Conservation (phyloP, 2,113 vertebrate species). For the Apteryx owenii region DNA sequence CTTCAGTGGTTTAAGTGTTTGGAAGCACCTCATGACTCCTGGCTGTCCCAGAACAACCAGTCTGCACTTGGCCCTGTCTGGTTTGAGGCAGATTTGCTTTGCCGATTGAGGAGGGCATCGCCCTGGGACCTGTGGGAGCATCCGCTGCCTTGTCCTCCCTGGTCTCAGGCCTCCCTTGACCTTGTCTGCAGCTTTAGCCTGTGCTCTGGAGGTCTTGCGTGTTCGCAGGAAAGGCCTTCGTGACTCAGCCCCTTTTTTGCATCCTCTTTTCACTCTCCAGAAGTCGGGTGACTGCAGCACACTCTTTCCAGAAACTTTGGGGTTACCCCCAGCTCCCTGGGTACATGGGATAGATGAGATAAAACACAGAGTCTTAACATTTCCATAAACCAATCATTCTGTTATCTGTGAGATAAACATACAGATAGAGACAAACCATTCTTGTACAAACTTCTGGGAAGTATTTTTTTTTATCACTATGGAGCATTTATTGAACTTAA, state of each 20-base stretch:
- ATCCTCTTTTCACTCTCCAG: neutral
- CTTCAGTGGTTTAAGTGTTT: neutral
- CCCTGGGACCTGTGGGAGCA: neutral
- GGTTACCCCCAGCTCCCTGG: neutral
- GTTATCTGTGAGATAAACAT: neutral
- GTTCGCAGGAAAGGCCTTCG: neutral
- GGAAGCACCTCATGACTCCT: neutral
- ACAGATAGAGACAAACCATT: neutral
- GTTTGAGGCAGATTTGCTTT: neutral
- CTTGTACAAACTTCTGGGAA: neutral
- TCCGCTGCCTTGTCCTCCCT: neutral
- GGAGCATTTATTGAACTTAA: neutral
- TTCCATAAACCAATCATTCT: neutral
- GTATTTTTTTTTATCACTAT: neutral
- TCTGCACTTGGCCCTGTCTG: neutral
- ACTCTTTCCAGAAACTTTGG: neutral
- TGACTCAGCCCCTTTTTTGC: neutral
- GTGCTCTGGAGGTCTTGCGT: neutral
- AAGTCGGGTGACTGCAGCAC: rapidly evolving
- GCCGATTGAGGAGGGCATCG: neutral
- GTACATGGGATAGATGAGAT: neutral
- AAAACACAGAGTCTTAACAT: neutral
- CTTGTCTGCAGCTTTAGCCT: neutral
- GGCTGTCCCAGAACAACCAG: neutral
- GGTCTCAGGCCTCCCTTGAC: neutral